Evolutionary conservation across 2,888 invertebrate genomes (phyloP).

Genomic region (Drosophila macrothrix): DNA sequence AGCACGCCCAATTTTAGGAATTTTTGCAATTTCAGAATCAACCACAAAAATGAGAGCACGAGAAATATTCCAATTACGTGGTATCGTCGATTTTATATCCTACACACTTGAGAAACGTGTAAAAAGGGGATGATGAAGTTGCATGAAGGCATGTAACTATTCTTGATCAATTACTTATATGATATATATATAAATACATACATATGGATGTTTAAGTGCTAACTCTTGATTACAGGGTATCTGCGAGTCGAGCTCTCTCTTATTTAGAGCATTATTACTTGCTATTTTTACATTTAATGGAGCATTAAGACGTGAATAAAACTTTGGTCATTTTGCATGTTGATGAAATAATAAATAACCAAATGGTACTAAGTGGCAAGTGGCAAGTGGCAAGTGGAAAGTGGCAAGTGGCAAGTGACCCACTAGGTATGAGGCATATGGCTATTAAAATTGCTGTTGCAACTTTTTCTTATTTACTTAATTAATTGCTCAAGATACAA

Average conservation of each 20-base stretch:
- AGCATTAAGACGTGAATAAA: background rate
- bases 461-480: conserved; percentile 41
- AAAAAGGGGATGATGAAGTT: background rate
- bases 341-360: conserved; percentile 26
- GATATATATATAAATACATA: background rate
- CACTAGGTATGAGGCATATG: background rate
- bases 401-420: conserved; percentile 15
- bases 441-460: conserved; percentile 16
- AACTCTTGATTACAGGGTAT: background rate
- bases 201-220: too few relatives aligned
- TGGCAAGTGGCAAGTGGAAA: conserved; percentile 6
- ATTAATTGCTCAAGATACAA: conserved; percentile 60
- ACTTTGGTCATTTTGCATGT: conserved; percentile 36
- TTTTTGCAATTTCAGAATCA: background rate
- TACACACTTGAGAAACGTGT: background rate
- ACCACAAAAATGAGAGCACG: background rate
- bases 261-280: background rate
- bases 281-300: background rate
- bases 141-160: background rate
- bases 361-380: conserved; percentile 15
- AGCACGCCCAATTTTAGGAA: conserved; percentile 15
- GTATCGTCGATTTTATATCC: background rate
- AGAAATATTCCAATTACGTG: background rate
- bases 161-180: background rate
- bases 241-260: background rate